Base-by-base conservation (phyloP, 2,113 vertebrate genomes). In the Rattus rattus region DNA sequence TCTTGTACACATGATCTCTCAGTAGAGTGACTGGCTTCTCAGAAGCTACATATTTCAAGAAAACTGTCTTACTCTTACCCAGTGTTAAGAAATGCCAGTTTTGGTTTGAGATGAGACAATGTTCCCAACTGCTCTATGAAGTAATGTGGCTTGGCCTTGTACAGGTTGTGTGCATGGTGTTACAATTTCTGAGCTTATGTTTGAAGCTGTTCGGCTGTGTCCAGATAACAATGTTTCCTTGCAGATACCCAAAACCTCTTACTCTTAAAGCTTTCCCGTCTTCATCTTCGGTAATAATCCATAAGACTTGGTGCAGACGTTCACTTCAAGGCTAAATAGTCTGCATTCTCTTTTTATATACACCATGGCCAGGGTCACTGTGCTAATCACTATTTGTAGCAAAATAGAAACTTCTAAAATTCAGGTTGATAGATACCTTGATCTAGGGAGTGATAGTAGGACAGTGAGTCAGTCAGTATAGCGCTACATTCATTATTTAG, bases 181-280 rank as follows among this genome's bases (percentile, higher is more conserved):
- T 59, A 36, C 19, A 81, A 7, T 59, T 36, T 81, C 19, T 5
- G 9, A n/a, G 36, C 39, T 83, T 83, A 59, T 83, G 11, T 83
- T n/a, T 24, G 36, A 83, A 24, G 54, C 33, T 39, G 5, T 12
- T 83, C 5, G 3, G 5, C 19, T 83, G 20, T 59, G 54, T 26
- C 20, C 54, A 59, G 6, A 13, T 24, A 36, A 83, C 26, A 24
- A 33, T 1, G 5, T 59, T 59, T 83, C 54, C 36, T 83, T 24
- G 1, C 24, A 81, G 36, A 13, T 36, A n/a, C 5, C 2, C 9
- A 5, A 22, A 39, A 13, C 11, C 22, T 59, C 54, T n/a, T 0
- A 10, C 20, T 54, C 54, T 26, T n/a, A 56, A 81, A 81, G 19
- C 10, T 14, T n/a, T 56, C 0, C 33, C 59, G 36, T 13, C 20